Base-by-base conservation (phyloP, 2,888 invertebrate genomes). In the Pemphredon lugubris region DNA sequence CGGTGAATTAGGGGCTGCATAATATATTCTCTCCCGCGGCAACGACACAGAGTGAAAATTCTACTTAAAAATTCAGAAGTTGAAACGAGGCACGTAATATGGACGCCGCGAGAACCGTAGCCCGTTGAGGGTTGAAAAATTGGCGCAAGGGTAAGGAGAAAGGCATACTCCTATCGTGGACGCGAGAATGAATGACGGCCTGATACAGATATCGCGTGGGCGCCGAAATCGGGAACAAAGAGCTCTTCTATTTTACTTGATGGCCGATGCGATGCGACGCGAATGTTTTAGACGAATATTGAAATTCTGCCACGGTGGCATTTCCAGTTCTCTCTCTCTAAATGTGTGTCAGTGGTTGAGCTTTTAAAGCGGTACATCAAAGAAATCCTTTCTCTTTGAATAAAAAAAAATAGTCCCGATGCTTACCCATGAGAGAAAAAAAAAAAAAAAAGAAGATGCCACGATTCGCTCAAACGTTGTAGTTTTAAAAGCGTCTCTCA, bases 11-110 rank as follows among this genome's bases (percentile, higher is more conserved):
- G 54, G 54, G 66, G 40, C 48, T 67, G 61, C 66, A 61, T 61
- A 61, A 61, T 61, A 61, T 67, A 61, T 61, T 61, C 54, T 21
- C 34, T 32, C 34, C 42, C 34, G 61, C 39, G 61, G 55, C 65
- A 47, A 63, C 32, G 48, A 47, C 45, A 51, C 40, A 40, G 61
- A 53, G 61, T 61, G 61, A 61, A 67, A 67, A 67, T 61, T 67
- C 66, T 48, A 47, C 66, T 67, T 67, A 60, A 61, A 67, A 67
- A 67, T 67, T 61, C 54, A 54, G 63, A 67, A 60, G 58, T 66
- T 59, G 51, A 42, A 66, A 66, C 51, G 65, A 47, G 60, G 51
- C 51, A 60, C 60, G 60, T 66, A 64, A 64, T 64, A 64, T 48
- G 64, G 30, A 50, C 64, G 42, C 64, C 58, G 58, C 40, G 58